Evolutionary conservation across 2,888 invertebrate species (phyloP).

Genomic region (Drosophila cognata): DNA sequence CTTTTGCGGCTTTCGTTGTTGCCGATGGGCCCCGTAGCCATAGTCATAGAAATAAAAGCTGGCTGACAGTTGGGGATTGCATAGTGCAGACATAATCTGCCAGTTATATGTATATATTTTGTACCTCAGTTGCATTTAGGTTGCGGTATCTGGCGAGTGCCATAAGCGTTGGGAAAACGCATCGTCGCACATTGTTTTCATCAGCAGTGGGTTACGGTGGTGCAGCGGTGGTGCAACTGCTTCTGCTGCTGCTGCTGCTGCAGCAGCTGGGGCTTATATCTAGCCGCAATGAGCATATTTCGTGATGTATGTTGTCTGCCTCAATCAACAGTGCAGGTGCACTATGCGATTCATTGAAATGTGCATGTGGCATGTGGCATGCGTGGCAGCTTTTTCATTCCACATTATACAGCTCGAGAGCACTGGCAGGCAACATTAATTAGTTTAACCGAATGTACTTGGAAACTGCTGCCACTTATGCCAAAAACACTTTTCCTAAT

Average conservation of each 20-base stretch:
- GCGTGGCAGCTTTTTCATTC: not conserved
- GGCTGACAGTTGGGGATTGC: conserved; percentile 66
- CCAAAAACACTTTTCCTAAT: conserved; percentile 62
- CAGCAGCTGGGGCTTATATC: not conserved
- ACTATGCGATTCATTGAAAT: conserved; percentile 6
- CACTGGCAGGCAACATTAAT: conserved; percentile 17
- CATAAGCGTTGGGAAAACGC: conserved; percentile 59
- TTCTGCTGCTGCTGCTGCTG: not conserved
- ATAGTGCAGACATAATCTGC: conserved; percentile 68
- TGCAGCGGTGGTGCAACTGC: conserved; percentile 3
- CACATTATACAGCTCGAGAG: too few species aligned
- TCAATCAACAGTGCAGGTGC: conserved; percentile 23
- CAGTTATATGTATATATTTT: conserved; percentile 42
- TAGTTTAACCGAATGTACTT: not conserved
- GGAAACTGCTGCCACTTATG: conserved; percentile 10
- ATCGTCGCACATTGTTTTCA: conserved; percentile 49
- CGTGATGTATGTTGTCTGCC: conserved; percentile 9
- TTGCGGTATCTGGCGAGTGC: conserved; percentile 37
- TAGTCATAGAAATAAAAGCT: conserved; percentile 38
- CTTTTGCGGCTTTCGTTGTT: conserved; percentile 54
- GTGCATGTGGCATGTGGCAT: not conserved
- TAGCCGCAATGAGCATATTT: conserved; percentile 11
- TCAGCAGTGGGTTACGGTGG: conserved; percentile 4
- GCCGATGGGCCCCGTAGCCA: conserved; percentile 24
- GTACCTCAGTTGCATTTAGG: conserved; percentile 27